Evolutionary conservation across 2,797 vertebrate species (phyloP).

Genomic region (Oreochromis grahami): DNA sequence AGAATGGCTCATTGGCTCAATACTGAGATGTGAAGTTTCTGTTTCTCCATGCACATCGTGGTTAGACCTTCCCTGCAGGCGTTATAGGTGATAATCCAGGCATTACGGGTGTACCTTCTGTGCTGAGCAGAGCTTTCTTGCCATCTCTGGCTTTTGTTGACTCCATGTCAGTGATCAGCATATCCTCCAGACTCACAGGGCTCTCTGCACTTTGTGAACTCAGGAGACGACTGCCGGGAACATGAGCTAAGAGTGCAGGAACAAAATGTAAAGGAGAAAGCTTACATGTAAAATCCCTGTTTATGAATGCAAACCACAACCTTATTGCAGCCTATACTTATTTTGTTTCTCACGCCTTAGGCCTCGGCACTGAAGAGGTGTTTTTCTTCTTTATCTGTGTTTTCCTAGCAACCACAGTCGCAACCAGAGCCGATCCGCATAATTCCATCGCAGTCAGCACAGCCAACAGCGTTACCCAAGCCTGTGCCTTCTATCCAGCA

Average conservation of each 20-base stretch:
- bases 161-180: constrained; percentile 2
- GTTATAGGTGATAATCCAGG: constrained; percentile 57
- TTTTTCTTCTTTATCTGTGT: background rate
- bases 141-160: constrained; percentile 23
- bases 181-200: background rate
- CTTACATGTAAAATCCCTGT: background rate
- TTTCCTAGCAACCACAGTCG: constrained; percentile 44
- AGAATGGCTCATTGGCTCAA: constrained; percentile 28
- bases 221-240: background rate
- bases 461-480: constrained; percentile 84
- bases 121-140: background rate
- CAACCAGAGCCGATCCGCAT: constrained; percentile 65
- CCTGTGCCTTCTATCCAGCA: constrained; percentile 85
- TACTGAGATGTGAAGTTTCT: background rate
- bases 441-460: constrained; percentile 81
- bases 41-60: background rate
- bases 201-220: background rate
- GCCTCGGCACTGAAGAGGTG: background rate
- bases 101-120: constrained; percentile 34
- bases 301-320: background rate
- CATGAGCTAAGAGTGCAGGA: background rate
- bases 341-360: background rate
- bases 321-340: background rate
- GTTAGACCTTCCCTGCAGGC: constrained; percentile 39
- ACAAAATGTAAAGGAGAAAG: background rate